Percentiles rank a stretch among this genome's conserved stretches.
phyloP scores from a whole-genome alignment of 2,113 vertebrate species.

The Ursus arctos region DNA sequence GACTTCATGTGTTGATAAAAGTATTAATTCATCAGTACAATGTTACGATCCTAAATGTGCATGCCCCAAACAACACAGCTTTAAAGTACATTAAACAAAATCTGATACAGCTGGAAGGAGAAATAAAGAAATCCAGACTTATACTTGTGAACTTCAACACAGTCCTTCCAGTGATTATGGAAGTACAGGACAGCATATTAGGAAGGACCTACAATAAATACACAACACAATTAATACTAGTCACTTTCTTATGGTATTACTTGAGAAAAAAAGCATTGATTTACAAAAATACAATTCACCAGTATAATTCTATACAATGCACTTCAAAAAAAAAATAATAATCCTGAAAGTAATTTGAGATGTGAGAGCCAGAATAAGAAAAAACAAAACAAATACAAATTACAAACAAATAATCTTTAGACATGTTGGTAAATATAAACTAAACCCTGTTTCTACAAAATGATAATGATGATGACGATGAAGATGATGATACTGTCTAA shows the following conservation, averaged over 20 bases:
- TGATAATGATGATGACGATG: background rate
- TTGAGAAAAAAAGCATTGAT: background rate
- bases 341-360: background rate
- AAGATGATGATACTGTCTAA: background rate
- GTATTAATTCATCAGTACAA: background rate
- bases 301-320: background rate
- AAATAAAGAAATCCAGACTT: background rate
- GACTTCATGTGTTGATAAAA: background rate
- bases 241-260: background rate
- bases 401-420: background rate
- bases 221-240: background rate
- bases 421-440: background rate
- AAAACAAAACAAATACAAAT: background rate
- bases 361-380: background rate
- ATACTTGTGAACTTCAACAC: background rate
- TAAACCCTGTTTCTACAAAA: background rate
- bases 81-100: background rate
- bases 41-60: background rate
- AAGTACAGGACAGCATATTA: background rate
- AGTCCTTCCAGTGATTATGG: background rate
- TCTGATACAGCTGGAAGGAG: background rate
- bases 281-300: background rate
- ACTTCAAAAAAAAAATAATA: background rate
- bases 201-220: background rate
- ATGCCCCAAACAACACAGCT: background rate